Base-by-base conservation (phyloP, 2,113 vertebrate genomes). In the Calidris pugnax region DNA sequence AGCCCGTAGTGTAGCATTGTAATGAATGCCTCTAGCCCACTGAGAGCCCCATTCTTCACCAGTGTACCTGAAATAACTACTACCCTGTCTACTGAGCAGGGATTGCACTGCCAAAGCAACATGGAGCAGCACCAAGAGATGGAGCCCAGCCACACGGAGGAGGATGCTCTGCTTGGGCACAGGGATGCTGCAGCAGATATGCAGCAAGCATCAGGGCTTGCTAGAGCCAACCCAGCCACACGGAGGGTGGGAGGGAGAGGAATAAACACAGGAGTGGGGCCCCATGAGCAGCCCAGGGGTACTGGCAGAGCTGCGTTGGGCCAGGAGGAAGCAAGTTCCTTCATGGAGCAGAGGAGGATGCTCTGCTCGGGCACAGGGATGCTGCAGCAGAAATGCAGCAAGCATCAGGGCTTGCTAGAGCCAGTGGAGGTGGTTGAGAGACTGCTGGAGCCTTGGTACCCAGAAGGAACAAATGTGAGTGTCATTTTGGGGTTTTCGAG, bases 261-360 rank as follows among this genome's bases (percentile, higher is more conserved):
- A 53, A 28, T 28, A 47, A 53, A 53, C 12, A 35, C 1, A 0
- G 6, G 39, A 69, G 19, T 7, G 24, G 13, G 45, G 7, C 15
- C n/a, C n/a, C 2, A 1, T 0, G 0, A 62, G 39, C 14, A 68
- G 7, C 48, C 48, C 2, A 0, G 41, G 37, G 30, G 45, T 74
- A 67, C 33, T 5, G 3, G 16, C 2, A 0, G 5, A 63, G 53
- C 21, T 62, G 17, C 41, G 14, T 26, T 0, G 22, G 35, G 64
- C 28, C 16, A 27, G 27, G 15, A 60, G 45, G 55, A 60, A 85
- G 21, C 32, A 87, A 50, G 45, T 59, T 45, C 21, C 9, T 39
- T 43, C 27, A 48, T 1, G 4, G n/a, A 62, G 63, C 39, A 72
- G 32, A 21, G n/a, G 9, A 72, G 19, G 24, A 60, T 20, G 20